Base-by-base conservation (phyloP, 2,113 vertebrate species). In the Paralichthys olivaceus region DNA sequence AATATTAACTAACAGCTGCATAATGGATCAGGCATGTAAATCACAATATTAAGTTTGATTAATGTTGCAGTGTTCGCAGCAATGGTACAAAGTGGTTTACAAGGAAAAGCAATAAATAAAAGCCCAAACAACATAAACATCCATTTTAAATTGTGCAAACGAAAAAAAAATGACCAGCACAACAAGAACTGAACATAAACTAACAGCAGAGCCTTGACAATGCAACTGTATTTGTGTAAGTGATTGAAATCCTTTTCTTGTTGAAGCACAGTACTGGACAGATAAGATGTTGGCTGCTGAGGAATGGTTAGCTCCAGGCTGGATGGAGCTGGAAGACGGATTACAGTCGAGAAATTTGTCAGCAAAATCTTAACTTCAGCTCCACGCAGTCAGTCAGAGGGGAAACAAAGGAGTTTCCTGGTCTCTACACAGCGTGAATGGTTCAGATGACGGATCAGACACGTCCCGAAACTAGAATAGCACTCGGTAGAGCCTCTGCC, bases 1-100 rank as follows among this genome's bases (percentile, higher is more conserved):
- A 77, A 51, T 79, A 60, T 40, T 56, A 74, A 79, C 72, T 67
- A 88, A 84, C 84, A 82, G 79, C 74, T 79, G 77, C 86, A 79
- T 77, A 85, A 85, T 85, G 70, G 69, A 86, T 70, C 43, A 14
- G 58, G 75, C 62, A n/a, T 51, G 79, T 81, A 83, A 82, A 85
- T 87, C 72, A 60, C 58, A 80, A 77, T 40, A 80, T 82, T 84
- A 84, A 69, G 77, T 5, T 11, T 70, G 78, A 85, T 77, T 79
- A 57, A 84, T 80, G 54, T 51, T 25, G 58, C 64, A 62, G 14
- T 55, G 34, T 61, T 87, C 54, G 47, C 59, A 83, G 64, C 81
- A 60, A 23, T 66, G 73, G 74, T 75, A 67, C 56, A 72, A 59
- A 85, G 73, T 64, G 75, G 60, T 88, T 76, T 80, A 83, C 68